Base-by-base conservation (phyloP, 2,888 invertebrate species). In the Platycnemis pennipes region DNA sequence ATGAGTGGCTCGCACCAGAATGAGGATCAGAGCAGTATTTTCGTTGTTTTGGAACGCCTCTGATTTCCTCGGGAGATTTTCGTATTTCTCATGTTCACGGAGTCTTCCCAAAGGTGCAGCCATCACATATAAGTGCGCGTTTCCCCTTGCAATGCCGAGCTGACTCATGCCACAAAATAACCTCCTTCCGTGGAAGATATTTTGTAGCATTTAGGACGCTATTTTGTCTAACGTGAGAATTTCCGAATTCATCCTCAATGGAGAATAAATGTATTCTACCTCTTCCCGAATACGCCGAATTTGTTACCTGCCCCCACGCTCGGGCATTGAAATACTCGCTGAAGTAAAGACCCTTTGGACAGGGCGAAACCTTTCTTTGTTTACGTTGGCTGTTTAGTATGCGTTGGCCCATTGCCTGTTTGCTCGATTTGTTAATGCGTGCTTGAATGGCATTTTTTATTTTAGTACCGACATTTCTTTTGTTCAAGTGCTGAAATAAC, bases 31-130 rank as follows among this genome's bases (percentile, higher is more conserved):
- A 91, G 91, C 91, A 69, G 63, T 91, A 91, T 56, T 56, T 89
- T 89, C 56, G 91, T 69, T 91, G 44, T 63, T 63, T 91, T 91
- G 91, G 91, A 63, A 91, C 91, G 91, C 91, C 63, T 44, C 91
- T 91, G 91, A 91, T 42, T 56, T 89, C 89, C 44, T 69, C 49
- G 91, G 91, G 69, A 91, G 91, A 91, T 69, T 63, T 91, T 91
- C 91, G 91, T 91, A 91, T 63, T 91, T 91, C 22, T 69, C n/a
- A 91, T 63, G 91, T 91, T 91, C 91, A 91, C 91, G 91, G 91
- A 91, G 91, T 91, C 91, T 63, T 91, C 91, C 91, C 63, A 22
- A 91, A 91, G 1, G 63, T 63, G 91, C 44, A 91, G 91, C 63
- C 91, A 91, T 56, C 56, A 77, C 37, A 13, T 77, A 77, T 11